phyloP scores from a whole-genome alignment of 92 coral and sea anemone species.

The Desmophyllum pertusum region DNA sequence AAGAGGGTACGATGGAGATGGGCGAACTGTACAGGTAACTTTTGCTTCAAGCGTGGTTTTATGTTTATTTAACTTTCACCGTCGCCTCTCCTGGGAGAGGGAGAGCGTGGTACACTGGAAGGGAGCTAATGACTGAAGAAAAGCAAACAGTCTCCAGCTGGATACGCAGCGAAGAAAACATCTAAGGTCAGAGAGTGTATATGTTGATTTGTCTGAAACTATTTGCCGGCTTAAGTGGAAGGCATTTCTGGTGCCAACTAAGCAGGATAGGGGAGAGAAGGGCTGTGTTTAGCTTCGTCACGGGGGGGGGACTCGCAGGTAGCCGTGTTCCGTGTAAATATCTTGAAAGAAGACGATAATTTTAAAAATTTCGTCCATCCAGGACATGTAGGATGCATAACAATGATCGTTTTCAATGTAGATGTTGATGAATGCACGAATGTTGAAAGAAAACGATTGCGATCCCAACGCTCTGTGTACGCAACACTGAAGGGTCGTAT shows the following conservation, averaged over 20 bases:
- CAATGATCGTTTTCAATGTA: not conserved
- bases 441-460: slow-evolving; percentile 24
- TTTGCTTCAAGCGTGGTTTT: not conserved
- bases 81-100: not conserved
- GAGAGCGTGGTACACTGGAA: not conserved
- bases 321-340: not conserved
- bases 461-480: slow-evolving; percentile 49
- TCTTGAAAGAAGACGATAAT: not conserved
- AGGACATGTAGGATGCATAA: not conserved
- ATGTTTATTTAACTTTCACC: not conserved
- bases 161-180: not conserved
- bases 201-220: not conserved
- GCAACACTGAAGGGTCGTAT: slow-evolving; percentile 50
- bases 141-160: not conserved
- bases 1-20: slow-evolving; percentile 64
- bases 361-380: not conserved
- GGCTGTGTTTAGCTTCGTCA: not conserved
- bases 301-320: too few relatives aligned
- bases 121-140: not conserved
- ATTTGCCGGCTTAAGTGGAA: not conserved
- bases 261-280: not conserved
- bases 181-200: not conserved
- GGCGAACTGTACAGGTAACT: slow-evolving; percentile 29
- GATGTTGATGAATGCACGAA: slow-evolving; percentile 55
- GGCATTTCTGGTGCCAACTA: not conserved